Percentiles rank a stretch among this genome's conserved stretches.
Conservation (phyloP, 1,140 invertebrate genomes). For the Rhagoletis pomonella region DNA sequence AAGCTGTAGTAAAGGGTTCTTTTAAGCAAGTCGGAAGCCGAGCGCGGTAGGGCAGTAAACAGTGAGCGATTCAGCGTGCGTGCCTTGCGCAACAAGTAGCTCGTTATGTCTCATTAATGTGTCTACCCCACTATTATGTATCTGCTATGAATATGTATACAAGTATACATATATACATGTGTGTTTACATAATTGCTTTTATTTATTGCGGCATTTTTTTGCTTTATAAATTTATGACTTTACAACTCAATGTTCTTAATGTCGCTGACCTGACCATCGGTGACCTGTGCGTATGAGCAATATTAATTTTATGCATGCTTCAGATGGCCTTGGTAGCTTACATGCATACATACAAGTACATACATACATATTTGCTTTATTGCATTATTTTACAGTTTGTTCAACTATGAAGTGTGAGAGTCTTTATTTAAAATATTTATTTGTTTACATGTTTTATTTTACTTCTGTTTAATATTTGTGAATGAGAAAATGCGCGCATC, state of each 20-base stretch:
- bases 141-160: too few species aligned
- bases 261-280: conserved; percentile 20
- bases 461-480: neutral
- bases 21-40: neutral
- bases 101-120: neutral
- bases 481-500: neutral
- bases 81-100: conserved; percentile 14
- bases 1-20: neutral
- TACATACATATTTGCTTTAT: neutral
- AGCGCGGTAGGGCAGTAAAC: too few species aligned
- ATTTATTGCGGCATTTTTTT: neutral
- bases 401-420: neutral
- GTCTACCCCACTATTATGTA: neutral
- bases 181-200: too few species aligned
- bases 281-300: conserved; percentile 1
- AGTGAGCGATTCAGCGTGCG: neutral
- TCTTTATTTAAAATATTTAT: neutral
- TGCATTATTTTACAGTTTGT: neutral
- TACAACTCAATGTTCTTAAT: conserved; percentile 7
- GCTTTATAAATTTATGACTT: neutral
- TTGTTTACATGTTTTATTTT: neutral
- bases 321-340: neutral
- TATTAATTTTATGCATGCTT: neutral
- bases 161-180: too few species aligned
- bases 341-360: neutral